Conservation (phyloP, 2,113 vertebrate species). For the Ardeotis arabs region DNA sequence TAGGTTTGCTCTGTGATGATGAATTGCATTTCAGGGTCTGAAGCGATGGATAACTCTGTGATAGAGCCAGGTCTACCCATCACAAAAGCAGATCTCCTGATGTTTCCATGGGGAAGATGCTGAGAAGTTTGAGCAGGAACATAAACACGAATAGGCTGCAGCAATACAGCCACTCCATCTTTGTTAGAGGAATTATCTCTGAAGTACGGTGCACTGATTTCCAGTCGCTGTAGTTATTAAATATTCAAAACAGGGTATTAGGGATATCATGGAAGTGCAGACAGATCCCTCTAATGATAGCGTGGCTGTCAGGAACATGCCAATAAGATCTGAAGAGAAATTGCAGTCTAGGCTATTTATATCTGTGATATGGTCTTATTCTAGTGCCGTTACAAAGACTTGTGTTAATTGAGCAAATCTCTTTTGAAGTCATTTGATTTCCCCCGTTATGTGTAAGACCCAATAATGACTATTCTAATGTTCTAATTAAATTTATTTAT, state of each 20-base stretch:
- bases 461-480: conserved; percentile 36
- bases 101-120: background rate
- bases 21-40: background rate
- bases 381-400: background rate
- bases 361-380: background rate
- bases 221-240: background rate
- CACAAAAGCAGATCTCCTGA: background rate
- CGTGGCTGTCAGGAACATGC: background rate
- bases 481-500: conserved; percentile 63
- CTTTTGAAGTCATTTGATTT: conserved; percentile 46
- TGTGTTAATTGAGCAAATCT: conserved; percentile 50
- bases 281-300: background rate
- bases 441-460: background rate
- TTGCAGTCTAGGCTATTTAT: conserved; percentile 10
- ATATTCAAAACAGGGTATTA: conserved; percentile 25
- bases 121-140: background rate
- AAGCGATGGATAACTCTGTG: background rate
- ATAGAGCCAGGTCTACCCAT: background rate
- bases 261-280: conserved; percentile 17
- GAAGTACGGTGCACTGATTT: background rate
- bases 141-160: background rate
- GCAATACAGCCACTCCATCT: background rate
- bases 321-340: background rate
- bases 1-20: background rate
- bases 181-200: background rate